Evolutionary conservation across 1,140 invertebrate genomes (phyloP).

Genomic region (Drosophila ogumai): DNA sequence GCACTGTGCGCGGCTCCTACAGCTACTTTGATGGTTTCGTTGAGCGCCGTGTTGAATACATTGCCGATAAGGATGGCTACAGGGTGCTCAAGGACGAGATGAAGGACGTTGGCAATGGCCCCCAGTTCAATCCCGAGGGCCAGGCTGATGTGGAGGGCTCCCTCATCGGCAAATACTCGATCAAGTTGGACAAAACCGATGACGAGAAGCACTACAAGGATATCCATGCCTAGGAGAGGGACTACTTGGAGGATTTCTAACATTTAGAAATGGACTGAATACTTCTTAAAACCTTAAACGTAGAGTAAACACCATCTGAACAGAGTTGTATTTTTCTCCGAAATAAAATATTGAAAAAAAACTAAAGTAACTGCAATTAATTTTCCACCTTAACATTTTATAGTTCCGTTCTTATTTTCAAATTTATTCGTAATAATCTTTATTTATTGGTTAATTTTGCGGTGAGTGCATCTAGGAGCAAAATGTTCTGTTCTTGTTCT

Average conservation of each 20-base stretch:
- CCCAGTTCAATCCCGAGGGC: constrained; percentile 85
- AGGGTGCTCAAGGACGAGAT: constrained; percentile 85
- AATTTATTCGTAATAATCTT: constrained; percentile 84
- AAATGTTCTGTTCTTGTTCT: constrained; percentile 67
- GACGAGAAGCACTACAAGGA: constrained; percentile 74
- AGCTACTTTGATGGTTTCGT: constrained; percentile 87
- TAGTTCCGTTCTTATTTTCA: constrained; percentile 23
- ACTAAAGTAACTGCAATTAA: neutral
- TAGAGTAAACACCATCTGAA: constrained; percentile 42
- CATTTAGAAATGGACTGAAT: constrained; percentile 84
- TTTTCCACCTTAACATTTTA: too few species aligned
- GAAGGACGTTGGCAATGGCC: constrained; percentile 86
- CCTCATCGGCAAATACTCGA: constrained; percentile 82
- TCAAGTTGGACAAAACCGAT: constrained; percentile 67
- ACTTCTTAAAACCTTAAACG: constrained; percentile 59
- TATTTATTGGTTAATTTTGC: constrained; percentile 85
- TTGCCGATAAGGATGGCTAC: constrained; percentile 87
- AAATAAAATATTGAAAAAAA: constrained; percentile 38
- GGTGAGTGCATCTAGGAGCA: constrained; percentile 84
- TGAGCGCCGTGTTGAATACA: constrained; percentile 86
- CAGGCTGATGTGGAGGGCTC: constrained; percentile 85
- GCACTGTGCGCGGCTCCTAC: constrained; percentile 86
- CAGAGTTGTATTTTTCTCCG: constrained; percentile 35
- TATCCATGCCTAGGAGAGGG: constrained; percentile 33
- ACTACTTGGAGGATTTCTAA: constrained; percentile 66